Percentiles rank a stretch among this genome's conserved stretches.
Evolutionary conservation across 1,140 invertebrate species (phyloP).

Genomic region (Hyles vespertilio): DNA sequence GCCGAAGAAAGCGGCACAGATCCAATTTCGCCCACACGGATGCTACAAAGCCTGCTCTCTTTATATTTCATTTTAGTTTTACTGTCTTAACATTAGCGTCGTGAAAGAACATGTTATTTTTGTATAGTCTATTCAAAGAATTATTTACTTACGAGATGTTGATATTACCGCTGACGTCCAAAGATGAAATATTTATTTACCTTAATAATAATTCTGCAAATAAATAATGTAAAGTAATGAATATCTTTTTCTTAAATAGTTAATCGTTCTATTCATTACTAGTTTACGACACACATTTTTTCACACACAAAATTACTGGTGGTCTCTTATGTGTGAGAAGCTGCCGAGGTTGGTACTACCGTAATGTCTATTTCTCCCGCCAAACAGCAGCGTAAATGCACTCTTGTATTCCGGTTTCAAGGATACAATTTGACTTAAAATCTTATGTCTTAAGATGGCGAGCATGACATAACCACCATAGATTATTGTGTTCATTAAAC

Average conservation of each 20-base stretch:
- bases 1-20: slow-evolving; percentile 53
- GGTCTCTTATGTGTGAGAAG: too few relatives aligned
- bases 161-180: slow-evolving; percentile 2
- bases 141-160: slow-evolving; percentile 1
- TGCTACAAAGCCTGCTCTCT: slow-evolving; percentile 36
- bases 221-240: not conserved
- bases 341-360: too few relatives aligned
- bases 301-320: too few relatives aligned
- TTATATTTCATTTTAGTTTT: slow-evolving; percentile 40
- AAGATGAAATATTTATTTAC: slow-evolving; percentile 5
- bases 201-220: slow-evolving; percentile 4
- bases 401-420: too few relatives aligned
- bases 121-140: slow-evolving; percentile 49
- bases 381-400: too few relatives aligned
- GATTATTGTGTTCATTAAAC: too few relatives aligned
- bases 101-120: slow-evolving; percentile 54
- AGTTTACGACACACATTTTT: too few relatives aligned
- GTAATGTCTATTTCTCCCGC: too few relatives aligned
- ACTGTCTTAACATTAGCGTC: slow-evolving; percentile 32
- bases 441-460: too few relatives aligned
- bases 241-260: not conserved
- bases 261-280: not conserved
- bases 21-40: slow-evolving; percentile 26
- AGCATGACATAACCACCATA: too few relatives aligned
- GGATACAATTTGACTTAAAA: too few relatives aligned